These are phyloP conservation scores for Drosophila ironensis DNA, from an alignment of 1,140 invertebrate genomes.

Conservation along the genomic window DNA sequence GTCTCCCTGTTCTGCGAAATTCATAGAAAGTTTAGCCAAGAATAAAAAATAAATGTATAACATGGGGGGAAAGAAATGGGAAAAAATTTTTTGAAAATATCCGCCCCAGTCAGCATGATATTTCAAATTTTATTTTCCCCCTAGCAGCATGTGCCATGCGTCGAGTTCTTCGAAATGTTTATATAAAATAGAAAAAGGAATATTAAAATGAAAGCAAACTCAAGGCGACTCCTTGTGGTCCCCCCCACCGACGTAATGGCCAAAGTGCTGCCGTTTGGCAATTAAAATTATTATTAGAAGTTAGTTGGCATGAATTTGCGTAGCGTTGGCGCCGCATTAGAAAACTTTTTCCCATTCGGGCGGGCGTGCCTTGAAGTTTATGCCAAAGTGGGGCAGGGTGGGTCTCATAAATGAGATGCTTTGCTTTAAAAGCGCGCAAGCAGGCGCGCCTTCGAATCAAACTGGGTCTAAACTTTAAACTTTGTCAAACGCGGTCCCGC, in stretches of 20 bases:
- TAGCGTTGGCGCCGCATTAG: slow-evolving; percentile 58
- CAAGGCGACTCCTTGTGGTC: neutral
- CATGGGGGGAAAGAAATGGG: slow-evolving; percentile 35
- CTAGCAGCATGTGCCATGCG: slow-evolving; percentile 40
- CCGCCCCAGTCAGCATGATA: slow-evolving; percentile 67
- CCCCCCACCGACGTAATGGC: slow-evolving; percentile 13
- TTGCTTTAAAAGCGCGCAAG: neutral
- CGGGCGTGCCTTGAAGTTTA: slow-evolving; percentile 42
- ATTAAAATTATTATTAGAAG: slow-evolving; percentile 80
- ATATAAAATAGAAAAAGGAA: slow-evolving; percentile 34
- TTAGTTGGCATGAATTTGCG: slow-evolving; percentile 72
- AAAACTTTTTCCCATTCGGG: slow-evolving; percentile 51
- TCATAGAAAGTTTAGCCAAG: slow-evolving; percentile 39
- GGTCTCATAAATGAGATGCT: slow-evolving; percentile 9
- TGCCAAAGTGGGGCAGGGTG: slow-evolving; percentile 10
- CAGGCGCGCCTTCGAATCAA: slow-evolving; percentile 22
- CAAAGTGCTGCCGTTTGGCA: slow-evolving; percentile 70
- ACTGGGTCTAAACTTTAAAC: slow-evolving; percentile 31
- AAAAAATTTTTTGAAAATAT: slow-evolving; percentile 36
- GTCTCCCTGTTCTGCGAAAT: neutral
- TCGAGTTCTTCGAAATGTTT: slow-evolving; percentile 51
- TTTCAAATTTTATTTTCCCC: slow-evolving; percentile 48
- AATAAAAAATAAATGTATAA: slow-evolving; percentile 8
- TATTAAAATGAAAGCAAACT: slow-evolving; percentile 19
- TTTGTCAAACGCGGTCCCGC: slow-evolving; percentile 28